A percentile compares a stretch with the other conserved stretches of the same genome.
Evolutionary conservation across 2,888 invertebrate genomes (phyloP).

Genomic region (Leptopilina syphax): DNA sequence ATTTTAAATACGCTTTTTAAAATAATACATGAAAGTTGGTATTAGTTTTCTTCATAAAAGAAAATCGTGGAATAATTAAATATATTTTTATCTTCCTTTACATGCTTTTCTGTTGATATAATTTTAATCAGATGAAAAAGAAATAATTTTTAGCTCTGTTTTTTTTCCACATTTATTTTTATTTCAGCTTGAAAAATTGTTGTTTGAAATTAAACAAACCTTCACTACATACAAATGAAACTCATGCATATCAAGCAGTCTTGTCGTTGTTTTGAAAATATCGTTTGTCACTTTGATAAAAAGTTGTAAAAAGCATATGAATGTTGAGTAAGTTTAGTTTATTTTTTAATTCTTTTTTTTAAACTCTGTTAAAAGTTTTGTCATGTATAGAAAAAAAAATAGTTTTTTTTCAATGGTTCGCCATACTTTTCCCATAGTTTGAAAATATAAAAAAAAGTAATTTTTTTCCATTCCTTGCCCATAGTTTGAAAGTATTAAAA

Average conservation of each 20-base stretch:
- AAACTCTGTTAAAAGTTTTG: background rate
- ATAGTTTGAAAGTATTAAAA: too few species aligned
- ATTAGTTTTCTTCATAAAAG: background rate
- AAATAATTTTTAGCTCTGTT: constrained; percentile 12
- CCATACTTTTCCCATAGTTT: too few species aligned
- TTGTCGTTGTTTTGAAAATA: constrained; percentile 12
- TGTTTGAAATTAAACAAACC: constrained; percentile 9
- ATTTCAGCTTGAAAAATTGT: constrained; percentile 9
- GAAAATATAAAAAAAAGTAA: too few species aligned
- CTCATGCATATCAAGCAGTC: constrained; percentile 17
- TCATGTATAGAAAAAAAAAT: background rate
- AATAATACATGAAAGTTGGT: background rate
- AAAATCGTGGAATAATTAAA: background rate
- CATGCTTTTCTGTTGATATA: background rate
- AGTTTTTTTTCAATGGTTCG: too few species aligned
- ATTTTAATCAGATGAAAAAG: background rate
- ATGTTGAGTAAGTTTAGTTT: background rate
- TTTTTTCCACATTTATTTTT: constrained; percentile 6
- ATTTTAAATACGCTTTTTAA: background rate
- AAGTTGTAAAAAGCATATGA: constrained; percentile 3
- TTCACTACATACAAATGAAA: constrained; percentile 7
- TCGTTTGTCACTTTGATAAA: constrained; percentile 20
- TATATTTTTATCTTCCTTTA: constrained; percentile 2
- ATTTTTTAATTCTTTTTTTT: background rate
- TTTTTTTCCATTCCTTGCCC: too few species aligned